Evolutionary conservation across 2,888 invertebrate species (phyloP), one percentile per base, ranked within the genome.

Genomic region (Ectobius pallidus): DNA sequence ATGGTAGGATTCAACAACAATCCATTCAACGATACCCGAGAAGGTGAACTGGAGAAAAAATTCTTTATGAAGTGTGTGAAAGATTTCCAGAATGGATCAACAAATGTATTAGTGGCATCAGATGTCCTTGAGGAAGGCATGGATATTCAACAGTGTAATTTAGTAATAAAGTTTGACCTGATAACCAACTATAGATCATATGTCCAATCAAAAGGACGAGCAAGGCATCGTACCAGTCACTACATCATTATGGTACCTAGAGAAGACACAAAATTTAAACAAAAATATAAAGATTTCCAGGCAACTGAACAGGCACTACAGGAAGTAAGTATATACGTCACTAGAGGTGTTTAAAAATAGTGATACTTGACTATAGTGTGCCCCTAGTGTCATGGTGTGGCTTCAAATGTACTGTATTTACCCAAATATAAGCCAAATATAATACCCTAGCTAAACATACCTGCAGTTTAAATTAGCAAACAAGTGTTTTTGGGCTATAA

Each of bases 61-160:
- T 82, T 86, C 77, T 89, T 89, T 78, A 85, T 85, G 62, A 84
- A 85, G 74, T 84, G 84, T 0, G 78, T 90, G 1, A 76, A 84
- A 14, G 85, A 84, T 44, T 92, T 92, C 79, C 84, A 86, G 25
- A 82, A 82, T 9, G 87, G 88, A 9, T 83, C 86, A 39, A 82
- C 86, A 4, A 94, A 94, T 81, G 80, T 92, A 1, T 80, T 94
- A 32, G 82, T 92, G 1, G 87, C 92, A 0, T 92, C 97, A 0
- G 91, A 91, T 80, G 93, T 97, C 0, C 84, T 97, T 32, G 97
- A 97, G 81, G 97, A 97, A 84, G 96, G 96, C 0, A 88, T 96
- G 9, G 96, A 97, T 82, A 87, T 97, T 32, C 92, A 91, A 2
- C 87, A 88, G 32, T 98, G 97, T 80, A 90, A 92, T 75, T 83